phyloP scores from a whole-genome alignment of 2,113 vertebrate genomes.

The Oncorhynchus mykiss region DNA sequence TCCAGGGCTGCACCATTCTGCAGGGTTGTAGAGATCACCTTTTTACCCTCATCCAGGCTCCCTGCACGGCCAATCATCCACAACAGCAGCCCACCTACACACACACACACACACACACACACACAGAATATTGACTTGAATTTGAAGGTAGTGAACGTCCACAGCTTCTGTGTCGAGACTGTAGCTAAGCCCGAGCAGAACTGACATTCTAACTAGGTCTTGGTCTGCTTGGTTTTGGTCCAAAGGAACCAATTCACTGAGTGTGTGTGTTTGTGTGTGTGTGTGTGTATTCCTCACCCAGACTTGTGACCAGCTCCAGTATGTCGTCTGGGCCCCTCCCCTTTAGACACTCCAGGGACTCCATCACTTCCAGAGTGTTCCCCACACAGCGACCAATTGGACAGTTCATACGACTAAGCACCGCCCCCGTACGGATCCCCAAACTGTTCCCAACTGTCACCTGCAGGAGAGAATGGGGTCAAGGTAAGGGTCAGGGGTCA shows the following conservation, averaged over 20 bases:
- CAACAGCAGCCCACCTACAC: slow-evolving; percentile 78
- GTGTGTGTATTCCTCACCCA: slow-evolving; percentile 67
- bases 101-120: background rate
- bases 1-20: slow-evolving; percentile 68
- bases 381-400: slow-evolving; percentile 80
- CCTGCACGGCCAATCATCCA: slow-evolving; percentile 57
- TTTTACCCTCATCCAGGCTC: slow-evolving; percentile 56
- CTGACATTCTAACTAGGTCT: no score
- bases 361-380: slow-evolving; percentile 83
- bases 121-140: background rate
- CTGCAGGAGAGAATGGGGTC: slow-evolving; percentile 52
- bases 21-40: slow-evolving; percentile 61
- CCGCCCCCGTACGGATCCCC: slow-evolving; percentile 73
- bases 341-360: slow-evolving; percentile 80
- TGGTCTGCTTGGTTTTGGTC: no score
- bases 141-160: no score
- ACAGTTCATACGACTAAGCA: slow-evolving; percentile 78
- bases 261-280: background rate
- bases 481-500: no score
- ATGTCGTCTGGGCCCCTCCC: slow-evolving; percentile 78
- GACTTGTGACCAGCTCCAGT: slow-evolving; percentile 75
- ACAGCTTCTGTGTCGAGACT: no score
- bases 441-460: slow-evolving; percentile 70
- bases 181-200: no score
- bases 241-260: no score